A percentile compares a stretch with the other conserved stretches of the same genome.
Conservation (phyloP, 2,797 vertebrate species). For the Microcaecilia unicolor region DNA sequence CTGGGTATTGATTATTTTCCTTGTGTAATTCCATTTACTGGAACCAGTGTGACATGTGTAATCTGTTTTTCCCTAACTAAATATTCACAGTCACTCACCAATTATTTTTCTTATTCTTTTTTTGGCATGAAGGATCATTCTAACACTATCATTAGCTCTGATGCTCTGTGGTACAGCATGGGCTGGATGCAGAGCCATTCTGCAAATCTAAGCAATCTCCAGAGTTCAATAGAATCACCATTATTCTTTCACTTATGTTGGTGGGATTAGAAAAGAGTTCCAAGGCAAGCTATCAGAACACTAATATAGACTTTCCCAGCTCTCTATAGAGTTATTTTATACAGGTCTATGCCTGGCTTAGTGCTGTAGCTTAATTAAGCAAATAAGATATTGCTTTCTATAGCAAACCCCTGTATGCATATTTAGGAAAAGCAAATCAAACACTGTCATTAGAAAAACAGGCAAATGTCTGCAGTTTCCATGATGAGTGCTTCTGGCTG, state of each 20-base stretch:
- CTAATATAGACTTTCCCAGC: background rate
- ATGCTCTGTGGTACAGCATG: background rate
- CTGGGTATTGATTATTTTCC: too few species aligned
- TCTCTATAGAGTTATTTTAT: background rate
- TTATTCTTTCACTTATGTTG: background rate
- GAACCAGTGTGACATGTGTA: background rate
- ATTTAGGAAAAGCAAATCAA: too few species aligned
- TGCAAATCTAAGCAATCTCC: background rate
- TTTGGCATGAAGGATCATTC: constrained; percentile 17
- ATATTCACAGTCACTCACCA: constrained; percentile 23
- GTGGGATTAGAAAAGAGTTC: constrained; percentile 1
- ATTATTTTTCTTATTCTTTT: constrained; percentile 21
- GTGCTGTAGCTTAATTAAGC: constrained; percentile 3
- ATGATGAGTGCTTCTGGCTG: too few species aligned
- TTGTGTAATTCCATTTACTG: too few species aligned
- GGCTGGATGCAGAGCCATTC: background rate
- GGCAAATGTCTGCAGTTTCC: too few species aligned
- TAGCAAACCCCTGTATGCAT: too few species aligned
- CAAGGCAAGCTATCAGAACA: background rate
- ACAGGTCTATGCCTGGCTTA: background rate
- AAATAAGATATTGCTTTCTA: background rate
- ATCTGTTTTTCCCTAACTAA: background rate
- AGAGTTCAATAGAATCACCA: background rate
- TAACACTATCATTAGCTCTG: constrained; percentile 26
- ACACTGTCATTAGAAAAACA: too few species aligned